These are phyloP conservation scores for Cremastinae sp. DNA, from an alignment of 2,888 invertebrate species.

Conservation along the genomic window DNA sequence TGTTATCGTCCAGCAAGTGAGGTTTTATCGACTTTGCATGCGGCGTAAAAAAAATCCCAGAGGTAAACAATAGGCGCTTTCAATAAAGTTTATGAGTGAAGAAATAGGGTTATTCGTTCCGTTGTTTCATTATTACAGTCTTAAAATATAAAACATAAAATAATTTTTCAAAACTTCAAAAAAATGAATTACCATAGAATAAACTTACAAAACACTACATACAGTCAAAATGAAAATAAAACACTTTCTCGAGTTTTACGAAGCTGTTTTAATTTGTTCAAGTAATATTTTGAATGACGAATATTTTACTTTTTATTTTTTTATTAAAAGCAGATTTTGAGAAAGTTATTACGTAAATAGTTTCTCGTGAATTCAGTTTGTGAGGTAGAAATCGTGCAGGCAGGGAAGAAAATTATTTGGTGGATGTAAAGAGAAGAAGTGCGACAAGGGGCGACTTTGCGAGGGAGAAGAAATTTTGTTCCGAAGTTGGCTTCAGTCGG, in stretches of 20 bases:
- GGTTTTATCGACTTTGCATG: constrained; percentile 49
- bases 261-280: too few relatives aligned
- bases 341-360: not conserved
- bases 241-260: too few relatives aligned
- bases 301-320: too few relatives aligned
- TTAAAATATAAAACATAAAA: too few relatives aligned
- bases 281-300: too few relatives aligned
- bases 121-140: too few relatives aligned
- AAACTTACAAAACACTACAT: too few relatives aligned
- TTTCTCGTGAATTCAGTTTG: too few relatives aligned
- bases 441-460: constrained; percentile 5
- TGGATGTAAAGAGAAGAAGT: constrained; percentile 25
- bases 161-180: too few relatives aligned
- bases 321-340: too few relatives aligned
- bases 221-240: too few relatives aligned
- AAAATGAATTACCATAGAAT: too few relatives aligned
- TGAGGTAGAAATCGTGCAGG: constrained; percentile 1
- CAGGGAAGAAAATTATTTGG: constrained; percentile 4
- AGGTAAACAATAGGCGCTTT: constrained; percentile 8
- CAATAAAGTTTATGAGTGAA: constrained; percentile 36
- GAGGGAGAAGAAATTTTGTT: constrained; percentile 4
- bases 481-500: constrained; percentile 41
- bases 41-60: constrained; percentile 33
- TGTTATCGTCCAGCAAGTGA: constrained; percentile 22
- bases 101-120: not conserved